Evolutionary conservation across 2,113 vertebrate genomes (phyloP).

Genomic region (Dipodomys merriami): DNA sequence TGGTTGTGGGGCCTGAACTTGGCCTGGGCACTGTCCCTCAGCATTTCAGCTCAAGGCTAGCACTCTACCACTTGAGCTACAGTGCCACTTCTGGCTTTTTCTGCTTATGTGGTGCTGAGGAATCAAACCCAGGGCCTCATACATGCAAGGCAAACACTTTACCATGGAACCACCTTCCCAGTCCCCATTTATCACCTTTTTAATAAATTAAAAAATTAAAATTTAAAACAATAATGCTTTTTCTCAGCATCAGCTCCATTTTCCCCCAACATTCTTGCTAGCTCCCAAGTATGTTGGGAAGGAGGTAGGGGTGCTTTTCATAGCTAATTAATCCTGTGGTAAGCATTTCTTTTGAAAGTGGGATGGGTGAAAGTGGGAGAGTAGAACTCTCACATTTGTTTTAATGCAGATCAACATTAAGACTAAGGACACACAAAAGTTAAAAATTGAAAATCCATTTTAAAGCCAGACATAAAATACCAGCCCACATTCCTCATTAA

Average conservation of each 20-base stretch:
- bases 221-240: not conserved
- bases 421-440: not conserved
- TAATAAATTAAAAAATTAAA: no score
- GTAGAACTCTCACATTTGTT: not conserved
- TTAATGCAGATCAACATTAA: not conserved
- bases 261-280: not conserved
- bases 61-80: no score
- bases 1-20: no score
- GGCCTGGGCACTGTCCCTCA: no score
- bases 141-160: no score
- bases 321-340: not conserved
- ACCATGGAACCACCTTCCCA: no score
- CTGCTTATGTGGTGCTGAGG: no score
- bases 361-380: not conserved
- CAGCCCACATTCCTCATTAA: not conserved
- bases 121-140: no score
- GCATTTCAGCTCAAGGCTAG: no score
- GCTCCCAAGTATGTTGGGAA: not conserved
- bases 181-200: no score
- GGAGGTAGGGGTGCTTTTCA: not conserved
- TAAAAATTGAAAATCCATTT: constrained; percentile 6
- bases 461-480: not conserved
- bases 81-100: no score
- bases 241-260: not conserved
- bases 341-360: not conserved